These are phyloP conservation scores for zebrafish (Danio rerio) DNA, from an alignment of 2,113 vertebrate genomes.

Conservation along the genomic window DNA sequence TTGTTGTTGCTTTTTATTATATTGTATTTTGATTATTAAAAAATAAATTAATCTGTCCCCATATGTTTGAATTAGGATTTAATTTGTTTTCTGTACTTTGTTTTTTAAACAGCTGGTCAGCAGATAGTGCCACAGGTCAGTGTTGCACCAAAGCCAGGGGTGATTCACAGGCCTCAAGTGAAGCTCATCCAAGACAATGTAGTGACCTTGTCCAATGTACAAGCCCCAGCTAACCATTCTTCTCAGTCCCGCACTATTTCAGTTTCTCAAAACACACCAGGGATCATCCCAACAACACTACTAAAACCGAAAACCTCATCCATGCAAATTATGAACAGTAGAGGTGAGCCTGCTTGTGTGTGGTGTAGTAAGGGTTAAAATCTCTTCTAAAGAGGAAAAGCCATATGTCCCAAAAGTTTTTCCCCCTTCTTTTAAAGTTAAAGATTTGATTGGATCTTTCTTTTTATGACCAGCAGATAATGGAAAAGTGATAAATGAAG, in stretches of 20 bases:
- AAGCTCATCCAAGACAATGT: slow-evolving; percentile 71
- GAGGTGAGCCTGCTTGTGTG: slow-evolving; percentile 35
- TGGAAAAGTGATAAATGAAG: slow-evolving; percentile 74
- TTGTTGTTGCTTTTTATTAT: no score
- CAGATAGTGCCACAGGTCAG: slow-evolving; percentile 64
- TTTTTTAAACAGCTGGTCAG: slow-evolving; percentile 51
- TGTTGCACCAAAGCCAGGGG: slow-evolving; percentile 60
- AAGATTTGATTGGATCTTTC: neutral
- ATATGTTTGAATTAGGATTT: neutral
- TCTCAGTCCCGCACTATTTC: slow-evolving; percentile 48
- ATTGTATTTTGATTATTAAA: no score
- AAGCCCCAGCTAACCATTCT: slow-evolving; percentile 68
- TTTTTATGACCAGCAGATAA: slow-evolving; percentile 62
- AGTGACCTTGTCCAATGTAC: slow-evolving; percentile 68
- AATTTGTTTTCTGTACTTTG: neutral
- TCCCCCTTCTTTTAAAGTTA: neutral
- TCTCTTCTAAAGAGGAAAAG: neutral
- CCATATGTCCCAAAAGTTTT: neutral
- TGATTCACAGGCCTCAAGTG: slow-evolving; percentile 72
- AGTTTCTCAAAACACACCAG: slow-evolving; percentile 22
- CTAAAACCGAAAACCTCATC: slow-evolving; percentile 11
- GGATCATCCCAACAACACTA: neutral
- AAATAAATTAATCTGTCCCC: no score
- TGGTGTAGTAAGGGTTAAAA: no score
- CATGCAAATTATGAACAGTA: slow-evolving; percentile 8